A percentile compares a stretch with the other conserved stretches of the same genome.
phyloP scores from a whole-genome alignment of 2,797 vertebrate species.

The Coracias cyanogaster region DNA sequence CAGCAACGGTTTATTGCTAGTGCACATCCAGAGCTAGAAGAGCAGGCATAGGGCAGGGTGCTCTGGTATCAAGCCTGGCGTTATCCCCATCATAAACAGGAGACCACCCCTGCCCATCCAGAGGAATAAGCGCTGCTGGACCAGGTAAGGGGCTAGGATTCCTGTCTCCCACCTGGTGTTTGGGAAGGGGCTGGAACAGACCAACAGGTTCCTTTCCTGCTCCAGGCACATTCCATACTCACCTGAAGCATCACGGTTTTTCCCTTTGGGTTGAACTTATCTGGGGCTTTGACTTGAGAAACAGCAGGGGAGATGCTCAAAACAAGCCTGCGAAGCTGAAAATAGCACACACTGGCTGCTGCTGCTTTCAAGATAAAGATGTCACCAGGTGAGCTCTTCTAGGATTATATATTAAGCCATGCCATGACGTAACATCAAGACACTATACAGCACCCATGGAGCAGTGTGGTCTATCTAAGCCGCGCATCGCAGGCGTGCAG shows the following conservation, averaged over 20 bases:
- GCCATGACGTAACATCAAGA: fast-evolving
- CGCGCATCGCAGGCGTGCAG: fast-evolving
- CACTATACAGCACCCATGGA: fast-evolving
- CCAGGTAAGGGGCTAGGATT: not conserved
- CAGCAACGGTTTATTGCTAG: not conserved
- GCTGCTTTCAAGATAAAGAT: slow-evolving; percentile 15
- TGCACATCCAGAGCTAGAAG: fast-evolving
- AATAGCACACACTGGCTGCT: not conserved
- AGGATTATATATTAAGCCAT: not conserved
- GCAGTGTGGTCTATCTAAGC: fast-evolving
- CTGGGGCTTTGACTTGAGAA: not conserved
- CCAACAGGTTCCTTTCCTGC: not conserved
- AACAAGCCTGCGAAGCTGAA: not conserved
- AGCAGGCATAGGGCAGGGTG: not conserved
- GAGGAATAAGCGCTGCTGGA: not conserved
- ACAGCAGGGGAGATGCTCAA: not conserved
- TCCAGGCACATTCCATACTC: not conserved
- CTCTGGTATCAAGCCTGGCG: not conserved
- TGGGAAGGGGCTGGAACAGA: not conserved
- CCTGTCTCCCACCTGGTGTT: not conserved
- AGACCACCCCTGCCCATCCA: not conserved
- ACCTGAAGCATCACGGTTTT: fast-evolving
- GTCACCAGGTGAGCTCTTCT: slow-evolving; percentile 34
- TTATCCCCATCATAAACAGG: not conserved
- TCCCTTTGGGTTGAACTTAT: not conserved